Evolutionary conservation across 2,113 vertebrate species (phyloP).

Genomic region (Aleadryas rufinucha): DNA sequence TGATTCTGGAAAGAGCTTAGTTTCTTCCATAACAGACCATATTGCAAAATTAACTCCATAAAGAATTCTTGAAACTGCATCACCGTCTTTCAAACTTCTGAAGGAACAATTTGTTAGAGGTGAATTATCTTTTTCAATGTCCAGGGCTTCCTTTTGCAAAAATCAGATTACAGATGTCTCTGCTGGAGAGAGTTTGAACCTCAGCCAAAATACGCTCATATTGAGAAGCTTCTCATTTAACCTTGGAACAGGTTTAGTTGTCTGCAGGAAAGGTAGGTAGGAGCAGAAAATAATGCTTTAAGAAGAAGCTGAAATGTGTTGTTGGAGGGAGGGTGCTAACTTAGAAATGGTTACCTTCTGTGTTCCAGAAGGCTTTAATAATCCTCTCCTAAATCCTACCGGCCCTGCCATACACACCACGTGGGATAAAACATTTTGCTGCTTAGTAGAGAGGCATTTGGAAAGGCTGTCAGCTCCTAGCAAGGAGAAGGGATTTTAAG

Average conservation of each 20-base stretch:
- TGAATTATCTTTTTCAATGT: not conserved
- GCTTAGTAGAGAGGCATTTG: not conserved
- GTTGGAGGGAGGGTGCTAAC: not conserved
- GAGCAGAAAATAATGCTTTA: not conserved
- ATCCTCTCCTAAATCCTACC: not conserved
- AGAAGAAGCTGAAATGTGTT: not conserved
- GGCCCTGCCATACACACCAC: not conserved
- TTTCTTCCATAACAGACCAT: not conserved
- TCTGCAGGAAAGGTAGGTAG: not conserved
- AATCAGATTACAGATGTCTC: not conserved
- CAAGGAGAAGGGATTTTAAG: not conserved
- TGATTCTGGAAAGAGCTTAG: not conserved
- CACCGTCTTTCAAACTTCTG: not conserved
- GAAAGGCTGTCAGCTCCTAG: not conserved
- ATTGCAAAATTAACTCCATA: not conserved
- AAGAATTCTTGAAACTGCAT: not conserved
- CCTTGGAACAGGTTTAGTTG: not conserved
- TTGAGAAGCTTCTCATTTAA: not conserved
- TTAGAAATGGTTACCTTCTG: not conserved
- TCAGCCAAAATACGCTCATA: not conserved
- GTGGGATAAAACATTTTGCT: not conserved
- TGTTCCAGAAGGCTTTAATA: not conserved
- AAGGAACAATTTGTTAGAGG: not conserved
- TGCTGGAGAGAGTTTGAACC: not conserved
- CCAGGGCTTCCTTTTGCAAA: not conserved